A percentile compares a stretch with the other conserved stretches of the same genome.
These are phyloP conservation scores for Poicephalus meyeri DNA, from an alignment of 2,113 vertebrate species.

Conservation along the genomic window DNA sequence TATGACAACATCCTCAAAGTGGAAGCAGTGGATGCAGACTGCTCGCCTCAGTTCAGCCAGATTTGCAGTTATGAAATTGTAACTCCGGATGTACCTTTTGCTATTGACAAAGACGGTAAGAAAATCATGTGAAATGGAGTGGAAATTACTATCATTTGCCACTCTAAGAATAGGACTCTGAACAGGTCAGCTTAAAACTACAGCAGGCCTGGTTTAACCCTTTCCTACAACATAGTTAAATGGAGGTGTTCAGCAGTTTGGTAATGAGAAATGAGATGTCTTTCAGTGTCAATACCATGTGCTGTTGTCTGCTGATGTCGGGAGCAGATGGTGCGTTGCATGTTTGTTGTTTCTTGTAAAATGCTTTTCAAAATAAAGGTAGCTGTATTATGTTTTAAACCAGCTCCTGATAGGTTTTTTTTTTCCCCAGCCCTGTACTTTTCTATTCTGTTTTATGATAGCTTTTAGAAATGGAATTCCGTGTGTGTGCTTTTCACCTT, in stretches of 20 bases:
- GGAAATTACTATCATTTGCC: not conserved
- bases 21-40: conserved; percentile 94
- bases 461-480: not conserved
- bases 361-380: not conserved
- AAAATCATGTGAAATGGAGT: accelerated
- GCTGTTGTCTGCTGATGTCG: not conserved
- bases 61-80: conserved; percentile 97
- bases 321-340: not conserved
- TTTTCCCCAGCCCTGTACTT: not conserved
- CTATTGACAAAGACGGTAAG: conserved; percentile 94
- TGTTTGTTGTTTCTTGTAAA: not conserved
- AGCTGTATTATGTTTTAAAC: not conserved
- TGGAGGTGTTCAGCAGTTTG: not conserved
- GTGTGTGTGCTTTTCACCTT: not conserved
- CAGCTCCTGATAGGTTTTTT: not conserved
- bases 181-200: not conserved
- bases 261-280: not conserved
- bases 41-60: conserved; percentile 98
- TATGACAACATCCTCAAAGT: conserved; percentile 88
- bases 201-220: not conserved
- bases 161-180: accelerated
- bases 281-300: not conserved
- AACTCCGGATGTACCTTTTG: conserved; percentile 92
- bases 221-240: not conserved
- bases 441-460: not conserved